Base-by-base conservation (phyloP, 2,888 invertebrate genomes). In the Noctua fimbriata region DNA sequence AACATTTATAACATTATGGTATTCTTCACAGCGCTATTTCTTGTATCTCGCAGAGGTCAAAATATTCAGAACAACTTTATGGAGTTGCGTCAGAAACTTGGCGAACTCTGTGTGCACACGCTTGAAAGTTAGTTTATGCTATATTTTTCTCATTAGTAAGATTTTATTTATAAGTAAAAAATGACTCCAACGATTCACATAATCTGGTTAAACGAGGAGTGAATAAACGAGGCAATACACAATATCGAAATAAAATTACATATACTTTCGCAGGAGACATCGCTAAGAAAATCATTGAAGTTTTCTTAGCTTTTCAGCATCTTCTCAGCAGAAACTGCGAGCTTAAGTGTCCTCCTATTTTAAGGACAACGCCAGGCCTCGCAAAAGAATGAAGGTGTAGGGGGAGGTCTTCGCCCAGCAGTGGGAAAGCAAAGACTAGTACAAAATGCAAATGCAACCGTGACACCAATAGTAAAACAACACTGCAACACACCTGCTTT, bases 21-120 rank as follows among this genome's bases (percentile, higher is more conserved):
- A 41, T 90, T 90, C 73, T 63, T 92, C 2, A 32, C 83, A 2
- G 90, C 90, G 0, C 79, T 93, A 12, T 85, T 78, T 49, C 52
- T 91, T 60, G 44, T 93, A 41, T 92, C 92, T 0, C 76, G 76
- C 32, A 89, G 87, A 1, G 93, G 92, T 1, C 93, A 93, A 76
- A 69, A 77, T 9, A 87, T 90, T n/a, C 89, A 90, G 41, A 91
- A 91, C 73, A 91, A 87, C 55, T 89, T 88, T 0, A 76, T 81
- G 0, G 71, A 70, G 10, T 73, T 94, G 10, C 87, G 82, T 52
- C 86, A 88, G 44, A 89, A 88, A 52, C 84, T 94, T 21, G 88
- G 89, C 9, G 86, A 86, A 52, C 88, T 93, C 4, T 88, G 90
- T 9, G 75, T 92, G 1, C 78, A 89, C 69, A 88, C 88, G 3